Evolutionary conservation across 2,888 invertebrate genomes (phyloP), one percentile per base, ranked within the genome.

Genomic region (Drosophila infuscata): DNA sequence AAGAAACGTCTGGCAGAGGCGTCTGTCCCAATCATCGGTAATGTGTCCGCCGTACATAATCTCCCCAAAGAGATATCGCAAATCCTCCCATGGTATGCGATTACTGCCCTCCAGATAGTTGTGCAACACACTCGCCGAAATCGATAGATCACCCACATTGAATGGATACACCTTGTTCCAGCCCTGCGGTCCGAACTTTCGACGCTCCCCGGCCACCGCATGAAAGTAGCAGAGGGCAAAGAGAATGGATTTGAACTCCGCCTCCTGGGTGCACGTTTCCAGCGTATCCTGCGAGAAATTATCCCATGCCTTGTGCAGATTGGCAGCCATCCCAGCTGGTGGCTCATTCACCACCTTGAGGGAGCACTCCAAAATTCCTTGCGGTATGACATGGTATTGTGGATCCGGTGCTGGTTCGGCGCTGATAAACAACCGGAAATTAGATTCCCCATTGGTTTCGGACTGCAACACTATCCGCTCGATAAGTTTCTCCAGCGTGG

Each of bases 41-140:
- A 99, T 98, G 91, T 99, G 99, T 0, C 99, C 99, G 1, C 99
- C 99, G 91, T 99, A 99, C 98, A 99, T 99, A 82, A 99, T 99
- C 94, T 99, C 99, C 0, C 99, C 99, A 91, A 99, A 98, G 36
- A 99, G 94, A 92, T 98, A 99, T 3, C 98, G 95, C 84, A 99
- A 93, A 94, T 99, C 98, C 93, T 98, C 98, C 98, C 98, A 99
- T 0, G 98, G 98, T 30, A 98, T 96, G 83, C 96, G 96, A 62
- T 95, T 96, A 90, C 97, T 98, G 71, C 96, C 97, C 92, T 99
- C 98, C 92, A 99, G 93, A 92, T 99, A 99, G 93, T 99, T 99
- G 93, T 95, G 97, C 36, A 99, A 93, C 0, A 99, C 98, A 91
- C 97, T 97, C 9, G 97, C 97, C 90, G 98, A 98, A 83, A 99